Base-by-base conservation (phyloP, 1,140 invertebrate species). In the Daktulosphaira vitifoliae region DNA sequence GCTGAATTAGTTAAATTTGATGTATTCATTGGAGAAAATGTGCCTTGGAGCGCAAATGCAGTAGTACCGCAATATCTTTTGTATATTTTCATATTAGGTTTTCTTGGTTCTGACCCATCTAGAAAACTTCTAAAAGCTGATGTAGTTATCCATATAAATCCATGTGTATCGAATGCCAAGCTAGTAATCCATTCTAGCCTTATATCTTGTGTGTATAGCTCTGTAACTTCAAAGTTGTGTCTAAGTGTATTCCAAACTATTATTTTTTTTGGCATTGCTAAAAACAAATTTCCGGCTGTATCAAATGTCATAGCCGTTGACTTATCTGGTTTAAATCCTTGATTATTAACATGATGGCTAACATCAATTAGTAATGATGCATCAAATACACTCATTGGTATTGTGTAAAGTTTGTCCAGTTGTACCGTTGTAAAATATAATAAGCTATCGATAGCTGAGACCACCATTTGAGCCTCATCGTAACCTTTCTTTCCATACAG, bases 381-480 rank as follows among this genome's bases (percentile, higher is more conserved):
- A 18, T 20, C 1, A 11, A 62, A 46, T 18, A 62, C 42, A 16
- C 56, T 62, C 26, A 62, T 9, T 6, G 56, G 56, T 15, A 62
- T 62, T 1, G 56, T 20, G 42, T n/a, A 62, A 16, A 62, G 25
- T 13, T 16, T 46, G 42, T 62, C 42, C 18, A 29, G 11, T 13
- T 26, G 25, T 16, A 62, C 16, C 1, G 56, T 62, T 3, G 42
- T 62, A 16, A 62, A 62, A 25, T 62, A 62, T 18, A 62, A 7
- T 3, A 62, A 29, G 44, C 44, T 18, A n/a, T 48, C 56, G 26
- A 62, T 62, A 4, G 56, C 38, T 11, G 56, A 62, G 6, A 62
- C 16, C 11, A 16, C 13, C 26, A 62, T 5, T 13, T 22, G 42
- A 16, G 56, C 56, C 26, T 62, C 56, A 39, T 62, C 20, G 42